Base-by-base conservation (phyloP, 1,140 invertebrate species). In the Musca vetustissima region DNA sequence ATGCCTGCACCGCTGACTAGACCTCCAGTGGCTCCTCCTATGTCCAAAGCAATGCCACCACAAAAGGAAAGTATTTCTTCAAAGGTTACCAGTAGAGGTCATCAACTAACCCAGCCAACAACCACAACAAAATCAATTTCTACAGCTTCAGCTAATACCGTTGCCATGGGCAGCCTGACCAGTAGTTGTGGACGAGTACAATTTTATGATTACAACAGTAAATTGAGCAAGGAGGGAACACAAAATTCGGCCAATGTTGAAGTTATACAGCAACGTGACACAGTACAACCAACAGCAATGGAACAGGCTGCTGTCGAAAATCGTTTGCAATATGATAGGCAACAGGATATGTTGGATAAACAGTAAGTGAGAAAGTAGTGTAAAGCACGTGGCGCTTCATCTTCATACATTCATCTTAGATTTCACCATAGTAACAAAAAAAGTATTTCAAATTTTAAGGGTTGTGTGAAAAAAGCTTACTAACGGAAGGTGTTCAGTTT, bases 151-250 rank as follows among this genome's bases (percentile, higher is more conserved):
- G 24, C 52, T 17, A 47, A 53, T 13, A 24, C 67, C 13, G 24
- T 24, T 43, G 43, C 14, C 9, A 15, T 25, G 13, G 14, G 8
- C 2, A 32, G 32, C 11, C n/a, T 14, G 9, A 48, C 36, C n/a
- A 68, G 36, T 65, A 68, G 70, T 22, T 6, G 19, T 0, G 25
- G 64, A 0, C 57, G 66, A 14, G 71, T 81, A n/a, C 74, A 81
- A 48, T 81, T 76, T 52, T 81, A 76, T 53, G 79, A 81, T 69
- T 79, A 81, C 24, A 74, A 79, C 21, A 81, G 79, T 59, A 81
- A 78, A 49, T 78, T 77, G 64, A 52, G 66, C 14, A 69, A 72
- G 2, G 72, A 75, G 0, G 79, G 81, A 43, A 68, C 73, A 6
- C 74, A 74, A 2, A 61, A 19, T 6, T 11, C 43, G 7, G 47